Base-by-base conservation (phyloP, 2,797 vertebrate genomes). In the Aplochiton taeniatus region DNA sequence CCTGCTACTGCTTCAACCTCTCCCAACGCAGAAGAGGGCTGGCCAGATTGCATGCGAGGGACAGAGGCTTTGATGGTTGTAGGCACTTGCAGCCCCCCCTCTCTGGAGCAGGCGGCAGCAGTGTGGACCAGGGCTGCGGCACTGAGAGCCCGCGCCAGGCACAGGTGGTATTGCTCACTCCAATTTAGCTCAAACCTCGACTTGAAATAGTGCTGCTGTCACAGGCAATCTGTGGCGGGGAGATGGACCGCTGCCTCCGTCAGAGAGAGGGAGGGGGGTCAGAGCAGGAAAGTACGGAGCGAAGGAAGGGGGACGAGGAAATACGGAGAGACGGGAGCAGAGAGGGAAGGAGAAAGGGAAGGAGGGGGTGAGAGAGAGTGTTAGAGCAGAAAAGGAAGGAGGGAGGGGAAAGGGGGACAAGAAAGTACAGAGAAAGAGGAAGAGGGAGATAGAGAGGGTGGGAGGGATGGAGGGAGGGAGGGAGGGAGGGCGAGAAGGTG, bases 161-260 rank as follows among this genome's bases (percentile, higher is more conserved):
- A 92, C 90, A 92, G 90, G 90, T 92, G 91, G 84, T 88, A 86
- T 84, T 89, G 90, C 90, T 90, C 88, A 80, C 87, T 90, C 86
- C 88, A 90, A 92, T 92, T 91, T 91, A 85, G 79, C 91, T 92
- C 92, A 92, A 88, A 91, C 84, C 72, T 69, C 18, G 74, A 90
- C 89, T 91, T 91, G 87, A 91, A 91, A 90, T 85, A 88, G 83
- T 58, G n/a, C 41, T 58, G 86, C 90, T 91, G 90, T 92, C 90
- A 89, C 12, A 73, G 79, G 80, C 87, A 91, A 91, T 91, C 88
- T 91, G 89, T 70, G 66, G 58, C 18, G 76, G 14, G 9, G 70
- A 88, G 90, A 90, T 85, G 79, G 88, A 89, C 86, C 72, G 82
- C 84, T 79, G 88, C 80, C 80, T 84, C 75, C 53, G 50, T 74